Conservation (phyloP, 2,888 invertebrate species). For the Leptogaster cylindrica region DNA sequence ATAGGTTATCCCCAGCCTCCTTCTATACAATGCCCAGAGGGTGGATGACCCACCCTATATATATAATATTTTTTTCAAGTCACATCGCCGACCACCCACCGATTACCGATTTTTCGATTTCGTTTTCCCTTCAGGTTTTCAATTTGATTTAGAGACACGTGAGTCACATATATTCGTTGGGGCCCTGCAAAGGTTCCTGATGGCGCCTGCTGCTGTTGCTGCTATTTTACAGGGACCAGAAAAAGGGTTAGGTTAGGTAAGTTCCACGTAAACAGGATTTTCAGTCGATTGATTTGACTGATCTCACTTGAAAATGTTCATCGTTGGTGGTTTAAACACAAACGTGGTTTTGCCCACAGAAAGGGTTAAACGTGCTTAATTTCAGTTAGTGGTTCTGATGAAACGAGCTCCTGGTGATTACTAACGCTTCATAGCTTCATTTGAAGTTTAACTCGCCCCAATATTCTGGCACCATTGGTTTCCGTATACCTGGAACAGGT, state of each 20-base stretch:
- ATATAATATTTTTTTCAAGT: background rate
- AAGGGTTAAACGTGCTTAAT: slow-evolving; percentile 34
- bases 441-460: too few relatives aligned
- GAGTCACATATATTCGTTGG: slow-evolving; percentile 20
- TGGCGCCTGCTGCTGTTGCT: background rate
- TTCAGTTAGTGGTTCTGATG: background rate
- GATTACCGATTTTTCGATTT: slow-evolving; percentile 33
- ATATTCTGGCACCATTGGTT: too few relatives aligned
- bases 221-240: background rate
- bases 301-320: slow-evolving; percentile 14
- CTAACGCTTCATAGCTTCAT: too few relatives aligned
- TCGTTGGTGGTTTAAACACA: background rate
- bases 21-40: too few relatives aligned
- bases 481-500: too few relatives aligned
- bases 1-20: background rate
- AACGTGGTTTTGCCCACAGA: background rate
- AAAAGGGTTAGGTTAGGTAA: background rate
- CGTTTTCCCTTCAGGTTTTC: slow-evolving; percentile 14
- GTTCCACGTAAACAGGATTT: slow-evolving; percentile 38
- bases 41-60: slow-evolving; percentile 16
- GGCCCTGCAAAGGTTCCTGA: background rate
- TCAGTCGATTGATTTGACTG: slow-evolving; percentile 39
- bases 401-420: slow-evolving; percentile 6
- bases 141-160: slow-evolving; percentile 29
- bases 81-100: slow-evolving; percentile 1